Evolutionary conservation across 2,888 invertebrate genomes (phyloP), one percentile per base, ranked within the genome.

Genomic region (Polyploca ridens): DNA sequence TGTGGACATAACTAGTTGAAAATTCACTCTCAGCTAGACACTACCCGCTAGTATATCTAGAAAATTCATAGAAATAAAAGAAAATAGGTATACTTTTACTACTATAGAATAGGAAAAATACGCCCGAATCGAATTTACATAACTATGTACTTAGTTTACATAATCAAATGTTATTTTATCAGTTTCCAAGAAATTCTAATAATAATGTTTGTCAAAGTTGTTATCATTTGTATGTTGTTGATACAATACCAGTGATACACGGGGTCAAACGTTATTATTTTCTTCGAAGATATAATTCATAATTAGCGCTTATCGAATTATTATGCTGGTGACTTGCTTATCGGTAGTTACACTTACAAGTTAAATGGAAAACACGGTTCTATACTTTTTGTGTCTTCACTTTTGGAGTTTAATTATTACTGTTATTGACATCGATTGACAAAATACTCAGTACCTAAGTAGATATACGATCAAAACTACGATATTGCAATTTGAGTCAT

Each of bases 151-250:
- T 65, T 68, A n/a, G n/a, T n/a, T 46, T 46, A n/a, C 60, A 13
- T 35, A 35, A 58, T n/a, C 35, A 63, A 59, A 64, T 54, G 62
- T 65, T 66, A 73, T 69, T 76, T 68, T 70, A 71, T 70, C 66
- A 16, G 27, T 62, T 75, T 74, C 71, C 62, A 69, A 77, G 71
- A 77, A 73, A 69, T 72, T 79, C 75, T 75, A 79, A 79, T 63
- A 72, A 74, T 69, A 69, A 58, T 80, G 71, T 82, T 82, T 81
- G 76, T 77, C 66, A 63, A 64, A 64, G 63, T 61, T 62, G 69
- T 79, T 83, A 82, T 78, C 76, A 16, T 62, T 67, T 76, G 78
- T 69, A 74, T 69, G 62, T 66, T 74, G 67, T 78, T 82, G 78
- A 79, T 54, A 54, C 14, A 54, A 54, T 77, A 72, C 67, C 33